A percentile compares a stretch with the other conserved stretches of the same genome.
Conservation (phyloP, 2,797 vertebrate species). For the Novumbra hubbsi region DNA sequence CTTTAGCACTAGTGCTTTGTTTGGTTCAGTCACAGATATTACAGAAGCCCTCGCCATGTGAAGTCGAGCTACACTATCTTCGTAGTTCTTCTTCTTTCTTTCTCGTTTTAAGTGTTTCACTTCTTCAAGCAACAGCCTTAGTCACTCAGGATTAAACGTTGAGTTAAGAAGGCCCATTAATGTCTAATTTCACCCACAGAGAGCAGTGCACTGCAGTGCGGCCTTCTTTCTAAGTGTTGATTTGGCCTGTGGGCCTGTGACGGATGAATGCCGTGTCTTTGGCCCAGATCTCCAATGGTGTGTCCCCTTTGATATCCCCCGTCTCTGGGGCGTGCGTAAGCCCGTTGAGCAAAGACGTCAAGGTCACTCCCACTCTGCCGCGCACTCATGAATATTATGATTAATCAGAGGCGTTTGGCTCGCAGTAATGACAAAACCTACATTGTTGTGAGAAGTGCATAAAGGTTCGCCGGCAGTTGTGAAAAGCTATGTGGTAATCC, state of each 20-base stretch:
- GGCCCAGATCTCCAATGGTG: slow-evolving; percentile 70
- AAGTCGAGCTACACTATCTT: neutral
- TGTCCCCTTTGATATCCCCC: slow-evolving; percentile 74
- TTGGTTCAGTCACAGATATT: neutral
- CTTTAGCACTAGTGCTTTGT: neutral
- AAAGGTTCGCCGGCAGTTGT: slow-evolving; percentile 49
- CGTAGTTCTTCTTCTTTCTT: neutral
- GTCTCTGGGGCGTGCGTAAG: slow-evolving; percentile 62
- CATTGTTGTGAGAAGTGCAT: slow-evolving; percentile 47
- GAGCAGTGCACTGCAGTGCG: slow-evolving; percentile 49
- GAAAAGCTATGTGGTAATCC: slow-evolving; percentile 40
- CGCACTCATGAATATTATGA: slow-evolving; percentile 75
- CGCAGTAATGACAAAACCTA: slow-evolving; percentile 61
- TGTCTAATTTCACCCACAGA: slow-evolving; percentile 57
- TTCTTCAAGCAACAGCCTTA: slow-evolving; percentile 26
- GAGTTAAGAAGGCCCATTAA: slow-evolving; percentile 38
- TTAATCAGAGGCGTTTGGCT: slow-evolving; percentile 71
- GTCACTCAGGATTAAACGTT: slow-evolving; percentile 43
- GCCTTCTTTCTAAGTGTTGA: slow-evolving; percentile 47
- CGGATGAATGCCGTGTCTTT: slow-evolving; percentile 68
- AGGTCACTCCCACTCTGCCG: slow-evolving; percentile 67
- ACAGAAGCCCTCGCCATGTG: neutral
- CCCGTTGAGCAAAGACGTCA: slow-evolving; percentile 65
- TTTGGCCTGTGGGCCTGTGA: slow-evolving; percentile 65
- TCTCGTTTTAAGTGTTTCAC: slow-evolving; percentile 20